Evolutionary conservation across 2,888 invertebrate species (phyloP), one percentile per base, ranked within the genome.

Genomic region (Auanema freiburgensis): DNA sequence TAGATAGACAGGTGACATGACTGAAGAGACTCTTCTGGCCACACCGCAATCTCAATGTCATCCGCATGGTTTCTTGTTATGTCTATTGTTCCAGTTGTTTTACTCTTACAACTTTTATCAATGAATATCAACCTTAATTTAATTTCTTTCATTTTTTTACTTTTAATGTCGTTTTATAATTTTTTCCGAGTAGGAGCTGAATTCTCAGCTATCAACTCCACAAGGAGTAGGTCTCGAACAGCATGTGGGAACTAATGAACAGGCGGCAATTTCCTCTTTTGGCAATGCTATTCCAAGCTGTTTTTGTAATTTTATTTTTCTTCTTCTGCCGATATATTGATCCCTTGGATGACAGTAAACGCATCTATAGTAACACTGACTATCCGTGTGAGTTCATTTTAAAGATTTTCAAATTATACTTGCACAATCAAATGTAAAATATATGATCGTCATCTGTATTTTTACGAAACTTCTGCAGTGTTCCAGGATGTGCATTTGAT

Each of bases 401-500:
- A 46, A 18, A 16, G 10, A 18, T 21, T 18, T 18, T 46, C 46
- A 10, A 46, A 46, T 25, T 1, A 57, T 18, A 11, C 53, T 3
- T 5, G 16, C 18, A 21, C 6, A 5, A 6, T 16, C 3, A 23
- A 56, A 42, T 16, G 5, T 52, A 6, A 6, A 65, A 25, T 65
- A 59, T 41, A 59, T 54, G 3, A 33, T 46, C 56, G 24, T 24
- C 50, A 24, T 24, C 18, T n/a, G 16, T 44, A 18, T 40, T 41
- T n/a, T 24, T 43, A 54, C 12, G 12, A 60, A n/a, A 57, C 23
- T 40, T 42, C 42, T 73, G 50, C 66, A 73, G 79, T 82, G 54
- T 82, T 82, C 71, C 81, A 82, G 68, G 82, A 82, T 72, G 79
- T 82, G 16, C 82, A 82, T 70, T 72, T 80, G 4, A 82, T 82